These are phyloP conservation scores for Muricea muricata DNA, from an alignment of 92 coral and sea anemone genomes.

Conservation along the genomic window DNA sequence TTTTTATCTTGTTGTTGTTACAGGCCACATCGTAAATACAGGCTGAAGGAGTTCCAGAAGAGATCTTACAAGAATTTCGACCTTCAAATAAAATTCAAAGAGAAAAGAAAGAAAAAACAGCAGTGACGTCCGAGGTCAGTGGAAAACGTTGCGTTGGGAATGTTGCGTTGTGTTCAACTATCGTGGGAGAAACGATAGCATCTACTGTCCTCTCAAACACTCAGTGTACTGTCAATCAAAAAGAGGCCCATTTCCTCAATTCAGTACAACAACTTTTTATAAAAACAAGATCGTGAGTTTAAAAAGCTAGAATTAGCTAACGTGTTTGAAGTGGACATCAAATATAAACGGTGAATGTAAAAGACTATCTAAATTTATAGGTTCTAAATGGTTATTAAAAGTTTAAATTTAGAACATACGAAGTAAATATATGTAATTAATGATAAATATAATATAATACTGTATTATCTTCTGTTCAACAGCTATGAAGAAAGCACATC, in stretches of 20 bases:
- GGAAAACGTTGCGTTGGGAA: background rate
- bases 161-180: background rate
- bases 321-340: too few relatives aligned
- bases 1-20: background rate
- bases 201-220: background rate
- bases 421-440: too few relatives aligned
- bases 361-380: background rate
- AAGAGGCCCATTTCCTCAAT: too few relatives aligned
- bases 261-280: too few relatives aligned
- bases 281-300: background rate
- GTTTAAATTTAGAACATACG: too few relatives aligned
- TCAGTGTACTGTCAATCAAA: too few relatives aligned
- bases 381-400: too few relatives aligned
- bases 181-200: too few relatives aligned
- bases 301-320: too few relatives aligned
- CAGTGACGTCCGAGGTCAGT: background rate
- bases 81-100: slow-evolving; percentile 37
- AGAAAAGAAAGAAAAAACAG: slow-evolving; percentile 39
- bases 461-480: too few relatives aligned
- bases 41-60: slow-evolving; percentile 77
- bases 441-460: too few relatives aligned
- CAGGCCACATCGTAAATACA: slow-evolving; percentile 88
- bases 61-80: slow-evolving; percentile 68
- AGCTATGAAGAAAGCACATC: too few relatives aligned
- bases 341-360: background rate